A percentile compares a stretch with the other conserved stretches of the same genome.
Conservation (phyloP, 2,888 invertebrate genomes). For the Pheosia tremula region DNA sequence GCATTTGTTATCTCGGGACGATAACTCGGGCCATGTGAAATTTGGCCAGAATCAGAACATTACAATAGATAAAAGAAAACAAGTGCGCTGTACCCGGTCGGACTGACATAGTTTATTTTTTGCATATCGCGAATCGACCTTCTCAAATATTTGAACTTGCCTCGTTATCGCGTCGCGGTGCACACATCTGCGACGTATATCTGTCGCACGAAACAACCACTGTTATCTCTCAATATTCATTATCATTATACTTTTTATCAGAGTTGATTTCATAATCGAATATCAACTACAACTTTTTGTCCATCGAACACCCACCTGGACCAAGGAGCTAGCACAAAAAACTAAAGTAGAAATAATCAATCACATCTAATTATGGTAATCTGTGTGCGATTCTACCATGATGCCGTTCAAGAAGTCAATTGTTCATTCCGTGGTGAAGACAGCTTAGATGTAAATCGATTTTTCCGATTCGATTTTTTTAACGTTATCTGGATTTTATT, state of each 20-base stretch:
- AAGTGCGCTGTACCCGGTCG: conserved; percentile 43
- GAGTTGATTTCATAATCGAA: conserved; percentile 30
- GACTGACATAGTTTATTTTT: conserved; percentile 61
- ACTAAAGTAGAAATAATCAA: conserved; percentile 51
- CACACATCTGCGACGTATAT: conserved; percentile 45
- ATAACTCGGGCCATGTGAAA: conserved; percentile 52
- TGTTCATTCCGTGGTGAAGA: conserved; percentile 22
- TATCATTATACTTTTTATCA: conserved; percentile 19
- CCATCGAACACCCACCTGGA: conserved; percentile 48
- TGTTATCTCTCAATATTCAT: conserved; percentile 38
- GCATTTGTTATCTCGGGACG: conserved; percentile 29
- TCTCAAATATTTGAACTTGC: conserved; percentile 69
- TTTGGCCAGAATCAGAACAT: conserved; percentile 32
- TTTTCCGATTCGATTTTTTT: background rate
- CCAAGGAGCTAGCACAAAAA: conserved; percentile 45
- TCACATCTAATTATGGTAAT: conserved; percentile 48
- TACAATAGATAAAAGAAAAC: conserved; percentile 37
- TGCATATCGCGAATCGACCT: conserved; percentile 60
- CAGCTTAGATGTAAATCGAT: background rate
- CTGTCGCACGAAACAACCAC: conserved; percentile 39
- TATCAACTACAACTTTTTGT: conserved; percentile 33
- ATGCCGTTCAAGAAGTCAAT: conserved; percentile 37
- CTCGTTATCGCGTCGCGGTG: conserved; percentile 46
- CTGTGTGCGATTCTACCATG: conserved; percentile 34
- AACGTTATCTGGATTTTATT: background rate